Evolutionary conservation across 2,888 invertebrate genomes (phyloP).

Genomic region (Hydroisotoma schaefferi): DNA sequence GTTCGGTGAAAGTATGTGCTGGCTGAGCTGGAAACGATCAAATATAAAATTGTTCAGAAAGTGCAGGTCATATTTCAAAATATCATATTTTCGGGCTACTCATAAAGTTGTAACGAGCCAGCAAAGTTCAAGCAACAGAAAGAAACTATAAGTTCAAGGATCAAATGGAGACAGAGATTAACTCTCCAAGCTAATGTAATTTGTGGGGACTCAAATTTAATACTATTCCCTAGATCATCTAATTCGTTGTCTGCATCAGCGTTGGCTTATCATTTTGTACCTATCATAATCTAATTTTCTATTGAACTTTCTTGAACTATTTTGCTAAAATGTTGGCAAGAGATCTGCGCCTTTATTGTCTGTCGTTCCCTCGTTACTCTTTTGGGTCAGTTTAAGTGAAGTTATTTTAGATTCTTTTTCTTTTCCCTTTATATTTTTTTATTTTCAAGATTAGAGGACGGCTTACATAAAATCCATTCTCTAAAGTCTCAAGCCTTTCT

Average conservation of each 20-base stretch:
- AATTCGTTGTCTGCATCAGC: conserved; percentile 5
- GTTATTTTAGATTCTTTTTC: conserved; percentile 15
- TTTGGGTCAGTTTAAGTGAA: conserved; percentile 1
- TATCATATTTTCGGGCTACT: too few species aligned
- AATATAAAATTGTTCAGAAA: too few species aligned
- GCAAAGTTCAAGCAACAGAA: too few species aligned
- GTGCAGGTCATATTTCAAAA: too few species aligned
- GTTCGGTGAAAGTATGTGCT: too few species aligned
- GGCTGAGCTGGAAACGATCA: too few species aligned
- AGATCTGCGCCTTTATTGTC: conserved; percentile 7
- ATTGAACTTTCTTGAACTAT: neutral
- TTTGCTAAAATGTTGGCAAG: neutral
- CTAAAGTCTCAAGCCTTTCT: conserved; percentile 11
- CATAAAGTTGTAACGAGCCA: too few species aligned
- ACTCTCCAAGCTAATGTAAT: conserved; percentile 11
- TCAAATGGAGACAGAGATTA: too few species aligned
- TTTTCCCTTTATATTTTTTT: conserved; percentile 13
- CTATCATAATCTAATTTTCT: conserved; percentile 12
- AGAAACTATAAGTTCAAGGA: too few species aligned
- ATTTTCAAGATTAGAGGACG: conserved; percentile 8
- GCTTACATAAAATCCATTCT: conserved; percentile 6
- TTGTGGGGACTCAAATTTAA: conserved; percentile 1
- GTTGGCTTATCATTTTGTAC: conserved; percentile 8
- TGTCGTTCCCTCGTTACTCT: neutral
- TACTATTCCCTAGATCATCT: conserved; percentile 7